These are phyloP conservation scores for Glossosoma conforme DNA, from an alignment of 1,140 invertebrate species.

Conservation along the genomic window DNA sequence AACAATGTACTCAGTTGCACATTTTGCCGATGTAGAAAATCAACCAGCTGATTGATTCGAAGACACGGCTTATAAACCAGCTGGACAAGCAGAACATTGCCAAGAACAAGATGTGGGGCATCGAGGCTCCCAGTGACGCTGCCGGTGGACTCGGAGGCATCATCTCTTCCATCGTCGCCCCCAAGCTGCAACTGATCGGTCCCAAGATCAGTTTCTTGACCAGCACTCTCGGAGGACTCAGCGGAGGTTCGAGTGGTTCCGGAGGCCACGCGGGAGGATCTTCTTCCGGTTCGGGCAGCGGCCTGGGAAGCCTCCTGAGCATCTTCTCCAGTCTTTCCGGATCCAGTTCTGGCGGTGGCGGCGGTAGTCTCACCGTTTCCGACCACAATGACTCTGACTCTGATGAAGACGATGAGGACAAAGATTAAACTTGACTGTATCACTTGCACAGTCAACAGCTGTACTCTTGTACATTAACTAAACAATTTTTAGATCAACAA, in stretches of 20 bases:
- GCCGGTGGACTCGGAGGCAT: conserved; percentile 42
- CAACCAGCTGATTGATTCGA: conserved; percentile 69
- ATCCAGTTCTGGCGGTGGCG: conserved; percentile 34
- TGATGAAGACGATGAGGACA: conserved; percentile 37
- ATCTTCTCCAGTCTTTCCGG: conserved; percentile 45
- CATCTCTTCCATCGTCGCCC: conserved; percentile 44
- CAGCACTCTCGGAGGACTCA: conserved; percentile 51
- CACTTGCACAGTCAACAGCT: too few relatives aligned
- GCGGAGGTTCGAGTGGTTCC: conserved; percentile 47
- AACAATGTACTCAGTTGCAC: conserved; percentile 5
- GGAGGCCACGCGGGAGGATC: conserved; percentile 39
- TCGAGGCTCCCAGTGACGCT: conserved; percentile 53
- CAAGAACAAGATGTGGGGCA: conserved; percentile 69
- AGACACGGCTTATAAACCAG: conserved; percentile 61
- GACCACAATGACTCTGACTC: conserved; percentile 45
- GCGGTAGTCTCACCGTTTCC: conserved; percentile 38
- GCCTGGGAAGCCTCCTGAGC: conserved; percentile 39
- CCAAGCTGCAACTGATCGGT: conserved; percentile 49
- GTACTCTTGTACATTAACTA: too few relatives aligned
- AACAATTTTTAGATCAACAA: too few relatives aligned
- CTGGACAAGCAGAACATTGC: conserved; percentile 66
- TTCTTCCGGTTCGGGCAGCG: conserved; percentile 35
- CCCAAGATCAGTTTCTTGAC: conserved; percentile 58
- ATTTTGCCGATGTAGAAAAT: conserved; percentile 58
- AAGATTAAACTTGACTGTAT: too few relatives aligned